Conservation (phyloP, 2,888 invertebrate genomes). For the Volucella inflata region DNA sequence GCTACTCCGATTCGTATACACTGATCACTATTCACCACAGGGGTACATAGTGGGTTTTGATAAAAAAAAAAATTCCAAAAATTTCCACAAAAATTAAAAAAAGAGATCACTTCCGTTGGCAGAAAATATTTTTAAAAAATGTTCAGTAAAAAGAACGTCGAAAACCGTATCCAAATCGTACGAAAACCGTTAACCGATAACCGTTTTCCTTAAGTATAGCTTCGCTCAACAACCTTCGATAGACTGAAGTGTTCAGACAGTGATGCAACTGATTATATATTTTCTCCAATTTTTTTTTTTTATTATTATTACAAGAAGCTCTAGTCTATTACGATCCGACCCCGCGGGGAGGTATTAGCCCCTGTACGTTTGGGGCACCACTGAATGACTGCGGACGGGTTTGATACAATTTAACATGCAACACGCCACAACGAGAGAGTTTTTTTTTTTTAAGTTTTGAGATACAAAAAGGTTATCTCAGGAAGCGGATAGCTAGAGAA, state of each 20-base stretch:
- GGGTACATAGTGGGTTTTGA: conserved; percentile 7
- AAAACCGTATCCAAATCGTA: conserved; percentile 53
- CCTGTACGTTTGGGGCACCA: conserved; percentile 62
- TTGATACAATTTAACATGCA: conserved; percentile 28
- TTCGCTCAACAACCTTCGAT: conserved; percentile 82
- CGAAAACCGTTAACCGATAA: conserved; percentile 31
- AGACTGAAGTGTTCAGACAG: conserved; percentile 84
- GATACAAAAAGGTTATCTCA: conserved; percentile 53
- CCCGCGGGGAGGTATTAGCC: conserved; percentile 77
- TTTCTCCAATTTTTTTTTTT: conserved; percentile 73
- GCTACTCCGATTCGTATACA: conserved; percentile 34
- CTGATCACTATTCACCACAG: background rate
- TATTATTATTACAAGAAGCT: conserved; percentile 60
- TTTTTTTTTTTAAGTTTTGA: conserved; percentile 29
- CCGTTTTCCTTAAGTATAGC: conserved; percentile 71
- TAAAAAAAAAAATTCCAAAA: conserved; percentile 15
- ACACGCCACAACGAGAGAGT: conserved; percentile 18
- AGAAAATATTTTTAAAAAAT: conserved; percentile 20
- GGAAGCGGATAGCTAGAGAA: conserved; percentile 76
- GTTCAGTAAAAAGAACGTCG: conserved; percentile 18
- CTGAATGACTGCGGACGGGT: conserved; percentile 54
- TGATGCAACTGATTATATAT: conserved; percentile 85
- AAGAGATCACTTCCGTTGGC: conserved; percentile 18
- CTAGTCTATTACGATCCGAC: conserved; percentile 74
- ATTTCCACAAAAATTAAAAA: conserved; percentile 2